Conservation (phyloP, 1,140 invertebrate genomes). For the Proctacanthus coquilletti region DNA sequence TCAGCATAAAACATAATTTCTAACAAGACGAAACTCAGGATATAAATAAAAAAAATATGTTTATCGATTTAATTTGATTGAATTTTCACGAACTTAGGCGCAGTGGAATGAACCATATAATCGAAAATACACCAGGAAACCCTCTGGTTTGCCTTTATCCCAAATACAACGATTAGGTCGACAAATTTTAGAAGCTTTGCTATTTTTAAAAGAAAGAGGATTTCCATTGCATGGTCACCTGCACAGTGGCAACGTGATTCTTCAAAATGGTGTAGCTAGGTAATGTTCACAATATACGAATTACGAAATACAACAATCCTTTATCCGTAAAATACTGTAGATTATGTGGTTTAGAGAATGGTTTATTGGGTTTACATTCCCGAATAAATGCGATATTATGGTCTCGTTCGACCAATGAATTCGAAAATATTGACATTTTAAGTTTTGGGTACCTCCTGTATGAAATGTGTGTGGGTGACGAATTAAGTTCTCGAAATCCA, state of each 20-base stretch:
- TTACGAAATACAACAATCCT: too few relatives aligned
- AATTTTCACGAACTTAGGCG: conserved; percentile 10
- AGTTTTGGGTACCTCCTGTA: conserved; percentile 73
- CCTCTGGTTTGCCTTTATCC: conserved; percentile 49
- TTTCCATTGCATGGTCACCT: conserved; percentile 75
- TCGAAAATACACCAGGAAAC: conserved; percentile 48
- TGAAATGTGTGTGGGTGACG: conserved; percentile 79
- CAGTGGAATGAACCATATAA: conserved; percentile 54
- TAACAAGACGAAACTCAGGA: background rate
- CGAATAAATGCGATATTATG: conserved; percentile 37
- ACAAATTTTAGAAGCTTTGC: conserved; percentile 73
- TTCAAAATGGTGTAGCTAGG: conserved; percentile 76
- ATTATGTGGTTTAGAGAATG: conserved; percentile 70
- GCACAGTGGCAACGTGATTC: conserved; percentile 78
- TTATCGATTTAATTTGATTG: background rate
- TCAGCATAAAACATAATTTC: background rate
- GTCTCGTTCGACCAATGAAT: conserved; percentile 38
- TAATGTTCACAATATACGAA: conserved; percentile 17
- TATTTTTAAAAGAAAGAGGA: conserved; percentile 73
- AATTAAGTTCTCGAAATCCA: conserved; percentile 56
- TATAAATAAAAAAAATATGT: conserved; percentile 2
- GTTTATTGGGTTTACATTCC: conserved; percentile 60
- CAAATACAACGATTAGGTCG: conserved; percentile 74
- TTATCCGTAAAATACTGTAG: too few relatives aligned
- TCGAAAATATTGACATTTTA: conserved; percentile 48